Percentiles rank a stretch among this genome's conserved stretches.
Conservation (phyloP, 1,140 invertebrate genomes). For the Hyphantria cunea region DNA sequence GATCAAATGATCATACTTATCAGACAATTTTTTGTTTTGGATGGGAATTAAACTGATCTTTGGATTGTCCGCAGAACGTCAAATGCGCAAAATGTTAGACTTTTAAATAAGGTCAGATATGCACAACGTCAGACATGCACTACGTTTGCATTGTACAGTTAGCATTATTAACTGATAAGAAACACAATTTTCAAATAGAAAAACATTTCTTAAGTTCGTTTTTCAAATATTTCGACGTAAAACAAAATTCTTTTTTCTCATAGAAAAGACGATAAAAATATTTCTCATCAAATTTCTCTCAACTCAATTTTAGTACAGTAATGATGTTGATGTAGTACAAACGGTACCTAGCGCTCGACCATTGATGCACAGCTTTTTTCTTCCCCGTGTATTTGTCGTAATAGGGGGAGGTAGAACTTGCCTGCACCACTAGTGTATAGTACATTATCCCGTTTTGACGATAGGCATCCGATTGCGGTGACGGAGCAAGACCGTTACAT, state of each 20-base stretch:
- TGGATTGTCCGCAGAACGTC: no score
- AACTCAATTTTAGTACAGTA: constrained; percentile 33
- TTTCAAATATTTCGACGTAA: no score
- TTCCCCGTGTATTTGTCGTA: constrained; percentile 27
- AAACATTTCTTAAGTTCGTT: no score
- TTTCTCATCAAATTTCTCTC: constrained; percentile 36
- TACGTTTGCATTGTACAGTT: no score
- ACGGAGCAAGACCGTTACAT: constrained; percentile 48
- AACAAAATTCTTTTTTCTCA: not conserved
- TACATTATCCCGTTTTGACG: constrained; percentile 17
- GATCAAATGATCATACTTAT: no score
- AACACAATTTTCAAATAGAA: no score
- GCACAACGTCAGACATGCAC: no score
- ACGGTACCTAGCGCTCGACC: constrained; percentile 11
- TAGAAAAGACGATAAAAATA: constrained; percentile 7
- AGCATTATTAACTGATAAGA: no score
- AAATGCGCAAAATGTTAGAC: no score
- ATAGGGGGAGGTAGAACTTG: constrained; percentile 8
- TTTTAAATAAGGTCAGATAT: no score
- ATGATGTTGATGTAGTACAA: constrained; percentile 21
- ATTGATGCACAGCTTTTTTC: constrained; percentile 15
- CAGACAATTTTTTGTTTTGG: no score
- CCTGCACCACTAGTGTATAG: constrained; percentile 24
- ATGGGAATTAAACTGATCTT: no score
- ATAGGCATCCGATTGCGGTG: constrained; percentile 37